These are phyloP conservation scores for Hedychridium roseum DNA, from an alignment of 2,888 invertebrate genomes.

Conservation along the genomic window DNA sequence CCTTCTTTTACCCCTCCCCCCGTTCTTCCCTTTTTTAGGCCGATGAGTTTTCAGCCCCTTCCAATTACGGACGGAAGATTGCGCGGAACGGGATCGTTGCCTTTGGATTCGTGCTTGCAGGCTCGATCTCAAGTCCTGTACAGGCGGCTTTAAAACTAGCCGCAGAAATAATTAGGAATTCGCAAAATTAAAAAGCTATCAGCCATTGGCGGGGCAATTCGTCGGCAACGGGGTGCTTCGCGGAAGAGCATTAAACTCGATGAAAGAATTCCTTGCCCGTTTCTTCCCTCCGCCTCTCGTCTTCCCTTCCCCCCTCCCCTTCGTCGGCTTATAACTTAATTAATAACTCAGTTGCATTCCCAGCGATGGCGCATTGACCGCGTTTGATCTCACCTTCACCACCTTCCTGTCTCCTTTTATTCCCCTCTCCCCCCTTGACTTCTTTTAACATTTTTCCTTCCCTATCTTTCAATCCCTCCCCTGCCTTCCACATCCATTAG, in stretches of 20 bases:
- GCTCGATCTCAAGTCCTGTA: conserved; percentile 14
- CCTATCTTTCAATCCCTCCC: too few species aligned
- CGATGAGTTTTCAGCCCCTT: conserved; percentile 37
- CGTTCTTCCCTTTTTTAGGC: conserved; percentile 12
- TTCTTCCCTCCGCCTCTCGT: conserved; percentile 5
- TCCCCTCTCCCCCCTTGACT: too few species aligned
- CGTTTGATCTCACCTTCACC: not conserved
- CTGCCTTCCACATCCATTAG: too few species aligned
- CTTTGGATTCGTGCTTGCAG: too few species aligned
- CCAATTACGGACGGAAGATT: conserved; percentile 47
- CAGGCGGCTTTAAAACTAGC: conserved; percentile 41
- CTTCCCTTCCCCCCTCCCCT: conserved; percentile 16
- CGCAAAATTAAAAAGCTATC: conserved; percentile 51
- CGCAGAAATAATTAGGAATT: conserved; percentile 48
- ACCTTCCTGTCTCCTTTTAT: too few species aligned
- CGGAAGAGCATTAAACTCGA: conserved; percentile 23
- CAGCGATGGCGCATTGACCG: conserved; percentile 20
- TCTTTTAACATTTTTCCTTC: too few species aligned
- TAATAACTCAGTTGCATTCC: conserved; percentile 30
- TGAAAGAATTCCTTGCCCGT: conserved; percentile 23
- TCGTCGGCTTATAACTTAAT: conserved; percentile 30
- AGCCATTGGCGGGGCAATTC: conserved; percentile 11
- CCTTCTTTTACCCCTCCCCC: conserved; percentile 12
- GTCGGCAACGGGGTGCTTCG: not conserved
- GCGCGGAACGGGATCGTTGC: conserved; percentile 34